phyloP scores from a whole-genome alignment of 2,113 vertebrate genomes.

The Cynopterus brachyotis region DNA sequence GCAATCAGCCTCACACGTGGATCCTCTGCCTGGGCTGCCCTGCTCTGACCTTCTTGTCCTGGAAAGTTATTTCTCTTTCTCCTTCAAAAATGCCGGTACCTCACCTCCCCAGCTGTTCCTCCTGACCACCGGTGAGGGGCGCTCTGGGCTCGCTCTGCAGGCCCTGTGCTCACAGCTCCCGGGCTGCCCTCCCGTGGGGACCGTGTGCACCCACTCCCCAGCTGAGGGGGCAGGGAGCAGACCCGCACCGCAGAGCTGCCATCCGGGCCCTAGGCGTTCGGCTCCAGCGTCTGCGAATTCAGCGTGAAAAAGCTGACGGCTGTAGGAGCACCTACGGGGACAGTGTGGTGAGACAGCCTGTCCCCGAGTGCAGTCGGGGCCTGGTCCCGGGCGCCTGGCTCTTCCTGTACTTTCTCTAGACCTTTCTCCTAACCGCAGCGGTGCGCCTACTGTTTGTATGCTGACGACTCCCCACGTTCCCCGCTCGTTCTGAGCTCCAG shows the following conservation, averaged over 20 bases:
- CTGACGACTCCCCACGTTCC: not conserved
- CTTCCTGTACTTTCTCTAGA: not conserved
- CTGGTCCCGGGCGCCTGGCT: not conserved
- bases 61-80: not conserved
- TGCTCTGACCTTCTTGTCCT: not conserved
- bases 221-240: not conserved
- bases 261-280: rapidly evolving
- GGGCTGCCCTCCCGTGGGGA: not conserved
- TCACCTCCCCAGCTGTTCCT: not conserved
- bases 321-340: not conserved
- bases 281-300: not conserved
- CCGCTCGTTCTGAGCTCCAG: not conserved
- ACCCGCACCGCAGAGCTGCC: not conserved
- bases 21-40: not conserved
- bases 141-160: rapidly evolving
- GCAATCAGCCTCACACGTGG: rapidly evolving
- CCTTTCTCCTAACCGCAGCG: not conserved
- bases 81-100: not conserved
- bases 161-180: not conserved
- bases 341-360: not conserved
- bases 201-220: too few relatives aligned
- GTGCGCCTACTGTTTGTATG: not conserved
- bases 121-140: rapidly evolving
- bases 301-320: rapidly evolving
- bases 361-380: not conserved